A percentile compares a stretch with the other conserved stretches of the same genome.
Conservation (phyloP, 2,888 invertebrate genomes). For the Macrosoma leucophasiata region DNA sequence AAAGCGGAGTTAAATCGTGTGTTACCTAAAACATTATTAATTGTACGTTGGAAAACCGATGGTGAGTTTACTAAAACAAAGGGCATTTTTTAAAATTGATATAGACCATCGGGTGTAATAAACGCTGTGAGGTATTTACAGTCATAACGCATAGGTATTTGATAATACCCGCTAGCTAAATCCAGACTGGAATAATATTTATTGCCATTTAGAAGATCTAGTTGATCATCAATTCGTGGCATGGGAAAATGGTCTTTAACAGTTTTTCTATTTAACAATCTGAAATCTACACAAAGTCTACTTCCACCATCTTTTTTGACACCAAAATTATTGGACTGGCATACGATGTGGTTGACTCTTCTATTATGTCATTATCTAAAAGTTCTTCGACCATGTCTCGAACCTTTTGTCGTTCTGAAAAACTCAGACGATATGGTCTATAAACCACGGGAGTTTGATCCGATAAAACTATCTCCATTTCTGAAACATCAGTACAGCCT, state of each 20-base stretch:
- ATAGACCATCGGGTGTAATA: constrained; percentile 18
- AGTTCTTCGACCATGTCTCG: no score
- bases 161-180: constrained; percentile 18
- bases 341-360: no score
- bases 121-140: constrained; percentile 19
- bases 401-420: no score
- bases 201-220: constrained; percentile 15
- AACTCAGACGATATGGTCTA: no score
- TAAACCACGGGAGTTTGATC: no score
- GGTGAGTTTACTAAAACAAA: constrained; percentile 21
- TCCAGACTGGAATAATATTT: constrained; percentile 16
- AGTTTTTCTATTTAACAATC: no score
- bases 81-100: constrained; percentile 19
- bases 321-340: no score
- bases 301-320: no score
- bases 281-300: no score
- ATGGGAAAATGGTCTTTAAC: constrained; percentile 20
- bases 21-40: constrained; percentile 12
- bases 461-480: no score
- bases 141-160: constrained; percentile 27
- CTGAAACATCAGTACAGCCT: no score
- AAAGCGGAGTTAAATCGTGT: constrained; percentile 10
- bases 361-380: no score
- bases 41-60: constrained; percentile 11
- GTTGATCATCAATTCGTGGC: constrained; percentile 21